Evolutionary conservation across 2,113 vertebrate species (phyloP).

Genomic region (Turdus rufiventris): DNA sequence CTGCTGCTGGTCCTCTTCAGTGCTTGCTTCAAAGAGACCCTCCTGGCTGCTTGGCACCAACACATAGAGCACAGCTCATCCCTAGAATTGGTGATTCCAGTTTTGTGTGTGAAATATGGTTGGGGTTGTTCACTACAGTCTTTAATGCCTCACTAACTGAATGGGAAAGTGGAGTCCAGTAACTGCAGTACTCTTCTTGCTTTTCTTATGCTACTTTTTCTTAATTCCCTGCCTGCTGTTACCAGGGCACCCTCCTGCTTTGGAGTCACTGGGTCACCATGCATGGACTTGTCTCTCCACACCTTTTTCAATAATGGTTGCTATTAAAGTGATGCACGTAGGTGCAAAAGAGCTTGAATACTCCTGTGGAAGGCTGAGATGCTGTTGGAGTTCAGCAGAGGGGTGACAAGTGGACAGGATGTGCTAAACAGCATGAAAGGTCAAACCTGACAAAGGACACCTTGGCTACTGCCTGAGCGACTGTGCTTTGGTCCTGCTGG

Average conservation of each 20-base stretch:
- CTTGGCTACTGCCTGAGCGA: no score
- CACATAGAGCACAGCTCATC: fast-evolving
- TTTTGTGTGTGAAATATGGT: not conserved
- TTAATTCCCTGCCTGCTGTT: not conserved
- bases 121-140: not conserved
- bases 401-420: not conserved
- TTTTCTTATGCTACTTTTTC: not conserved
- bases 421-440: not conserved
- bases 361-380: not conserved
- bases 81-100: not conserved
- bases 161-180: not conserved
- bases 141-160: not conserved
- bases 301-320: not conserved
- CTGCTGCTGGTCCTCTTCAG: not conserved
- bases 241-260: fast-evolving
- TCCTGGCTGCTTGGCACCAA: not conserved
- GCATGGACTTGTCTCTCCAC: not conserved
- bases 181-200: not conserved
- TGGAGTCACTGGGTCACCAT: not conserved
- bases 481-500: not conserved
- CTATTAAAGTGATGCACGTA: not conserved
- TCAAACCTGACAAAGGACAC: not conserved
- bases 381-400: not conserved
- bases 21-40: not conserved
- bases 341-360: not conserved